Percentiles rank a stretch among this genome's conserved stretches.
Evolutionary conservation across 2,888 invertebrate genomes (phyloP).

Genomic region (Thumatha senex): DNA sequence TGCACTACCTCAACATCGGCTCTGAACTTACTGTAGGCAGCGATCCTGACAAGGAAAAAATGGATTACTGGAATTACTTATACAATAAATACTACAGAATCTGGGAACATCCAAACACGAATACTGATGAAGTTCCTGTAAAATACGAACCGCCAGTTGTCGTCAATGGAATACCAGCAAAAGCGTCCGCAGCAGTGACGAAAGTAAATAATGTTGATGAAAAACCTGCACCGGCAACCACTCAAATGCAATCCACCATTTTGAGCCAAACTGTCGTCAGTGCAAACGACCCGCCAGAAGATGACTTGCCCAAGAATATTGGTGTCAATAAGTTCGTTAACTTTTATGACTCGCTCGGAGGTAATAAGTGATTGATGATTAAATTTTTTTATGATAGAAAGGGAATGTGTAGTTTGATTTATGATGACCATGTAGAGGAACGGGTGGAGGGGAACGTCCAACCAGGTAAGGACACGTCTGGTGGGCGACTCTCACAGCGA

Average conservation of each 20-base stretch:
- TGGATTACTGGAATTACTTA: constrained; percentile 71
- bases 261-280: constrained; percentile 36
- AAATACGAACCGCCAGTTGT: constrained; percentile 29
- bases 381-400: no score
- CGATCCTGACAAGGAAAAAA: constrained; percentile 63
- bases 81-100: constrained; percentile 68
- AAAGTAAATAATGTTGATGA: constrained; percentile 12
- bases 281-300: constrained; percentile 75
- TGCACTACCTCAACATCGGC: constrained; percentile 60
- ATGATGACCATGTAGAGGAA: no score
- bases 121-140: constrained; percentile 32
- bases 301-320: constrained; percentile 75
- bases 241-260: not conserved
- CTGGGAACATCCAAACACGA: constrained; percentile 59
- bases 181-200: not conserved
- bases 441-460: no score
- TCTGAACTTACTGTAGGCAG: constrained; percentile 58
- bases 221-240: not conserved
- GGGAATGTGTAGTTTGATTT: no score
- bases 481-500: no score
- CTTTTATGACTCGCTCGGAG: constrained; percentile 72
- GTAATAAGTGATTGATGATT: constrained; percentile 18
- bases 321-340: constrained; percentile 78
- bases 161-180: constrained; percentile 17
- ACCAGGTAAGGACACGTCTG: no score